phyloP scores from a whole-genome alignment of 2,113 vertebrate genomes.

The Gallinago jamesoni region DNA sequence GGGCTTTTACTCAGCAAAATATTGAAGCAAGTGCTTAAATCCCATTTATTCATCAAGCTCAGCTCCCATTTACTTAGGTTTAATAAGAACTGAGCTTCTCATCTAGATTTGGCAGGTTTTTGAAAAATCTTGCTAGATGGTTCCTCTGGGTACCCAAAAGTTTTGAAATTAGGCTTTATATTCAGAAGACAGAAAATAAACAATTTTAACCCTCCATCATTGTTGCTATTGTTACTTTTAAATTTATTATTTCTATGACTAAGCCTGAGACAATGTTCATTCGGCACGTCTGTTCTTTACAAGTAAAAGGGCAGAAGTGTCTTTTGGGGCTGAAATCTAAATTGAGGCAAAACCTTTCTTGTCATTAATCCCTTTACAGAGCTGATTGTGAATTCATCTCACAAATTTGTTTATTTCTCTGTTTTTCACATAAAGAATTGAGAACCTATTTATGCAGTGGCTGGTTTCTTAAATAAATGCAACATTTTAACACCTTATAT shows the following conservation, averaged over 20 bases:
- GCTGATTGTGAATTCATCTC: not conserved
- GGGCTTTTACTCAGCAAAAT: not conserved
- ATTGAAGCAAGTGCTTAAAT: slow-evolving; percentile 14
- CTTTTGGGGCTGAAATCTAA: not conserved
- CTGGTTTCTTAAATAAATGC: slow-evolving; percentile 1
- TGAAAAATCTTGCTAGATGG: not conserved
- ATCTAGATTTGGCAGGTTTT: not conserved
- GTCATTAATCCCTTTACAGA: not conserved
- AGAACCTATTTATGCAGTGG: not conserved
- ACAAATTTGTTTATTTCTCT: slow-evolving; percentile 21
- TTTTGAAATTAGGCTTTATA: not conserved
- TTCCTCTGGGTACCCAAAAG: not conserved
- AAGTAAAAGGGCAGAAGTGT: not conserved
- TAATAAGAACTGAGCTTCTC: not conserved
- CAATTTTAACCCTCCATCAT: not conserved
- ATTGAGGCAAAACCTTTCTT: not conserved
- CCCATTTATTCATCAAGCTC: not conserved
- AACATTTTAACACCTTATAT: not conserved
- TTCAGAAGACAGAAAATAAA: not conserved
- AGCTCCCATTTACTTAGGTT: not conserved
- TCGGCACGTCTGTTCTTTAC: not conserved
- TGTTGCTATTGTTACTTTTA: not conserved
- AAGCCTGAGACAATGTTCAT: not conserved
- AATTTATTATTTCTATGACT: not conserved
- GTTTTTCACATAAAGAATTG: slow-evolving; percentile 7